Evolutionary conservation across 2,113 vertebrate species (phyloP).

Genomic region (Petrocephalus microphthalmus): DNA sequence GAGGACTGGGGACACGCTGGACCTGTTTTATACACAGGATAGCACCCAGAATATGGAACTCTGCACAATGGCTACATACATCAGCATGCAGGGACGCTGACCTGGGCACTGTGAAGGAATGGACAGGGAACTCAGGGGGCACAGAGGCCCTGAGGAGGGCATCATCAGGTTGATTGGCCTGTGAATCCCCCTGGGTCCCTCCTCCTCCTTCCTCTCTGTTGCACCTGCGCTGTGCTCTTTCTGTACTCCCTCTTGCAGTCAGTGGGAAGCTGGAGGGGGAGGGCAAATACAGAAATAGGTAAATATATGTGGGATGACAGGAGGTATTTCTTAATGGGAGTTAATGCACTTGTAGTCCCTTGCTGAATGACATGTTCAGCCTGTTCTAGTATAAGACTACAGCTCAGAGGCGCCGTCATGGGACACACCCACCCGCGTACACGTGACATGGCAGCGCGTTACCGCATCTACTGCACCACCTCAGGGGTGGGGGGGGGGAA

Average conservation of each 20-base stretch:
- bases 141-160: not conserved
- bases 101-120: slow-evolving; percentile 9
- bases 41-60: not conserved
- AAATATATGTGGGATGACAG: not conserved
- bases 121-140: not conserved
- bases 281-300: not conserved
- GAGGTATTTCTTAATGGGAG: not conserved
- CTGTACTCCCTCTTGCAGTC: slow-evolving; percentile 15
- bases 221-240: slow-evolving; percentile 33
- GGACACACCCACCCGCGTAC: not conserved
- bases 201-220: slow-evolving; percentile 26
- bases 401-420: not conserved
- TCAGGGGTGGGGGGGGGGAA: not conserved
- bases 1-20: not conserved
- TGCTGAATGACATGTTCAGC: not conserved
- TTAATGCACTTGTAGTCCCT: not conserved
- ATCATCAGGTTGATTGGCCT: slow-evolving; percentile 26
- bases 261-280: not conserved
- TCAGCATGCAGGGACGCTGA: not conserved
- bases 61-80: not conserved
- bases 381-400: not conserved
- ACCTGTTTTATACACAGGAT: not conserved
- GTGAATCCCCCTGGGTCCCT: slow-evolving; percentile 22
- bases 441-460: not conserved
- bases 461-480: slow-evolving; percentile 6